Evolutionary conservation across 2,888 invertebrate species (phyloP), one percentile per base, ranked within the genome.

Genomic region (Pristionchus arcanus): DNA sequence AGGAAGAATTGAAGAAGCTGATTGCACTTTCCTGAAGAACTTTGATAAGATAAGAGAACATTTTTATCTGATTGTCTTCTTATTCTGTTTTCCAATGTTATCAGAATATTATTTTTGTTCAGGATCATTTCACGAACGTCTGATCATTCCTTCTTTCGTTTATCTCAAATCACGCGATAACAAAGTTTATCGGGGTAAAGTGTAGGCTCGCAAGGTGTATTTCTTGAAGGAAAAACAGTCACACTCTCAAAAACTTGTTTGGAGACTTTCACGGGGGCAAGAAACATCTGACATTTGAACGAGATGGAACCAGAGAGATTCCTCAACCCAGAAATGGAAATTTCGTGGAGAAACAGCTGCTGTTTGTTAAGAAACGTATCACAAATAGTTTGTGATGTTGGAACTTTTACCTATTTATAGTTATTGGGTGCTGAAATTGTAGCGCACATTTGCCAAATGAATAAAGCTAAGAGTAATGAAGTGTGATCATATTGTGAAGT

Each of bases 1-100:
- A 66, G 3, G 28, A 66, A 28, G 28, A 68, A 2, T 16, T 68
- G 31, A 31, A 19, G 68, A 68, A 37, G 25, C 63, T 7, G 16
- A 5, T 37, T 74, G 37, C 37, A 74, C 74, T 37, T 71, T 19
- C 63, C 74, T 34, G 34, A 19, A 74, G 37, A 19, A 16, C 21
- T 37, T 37, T 37, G 34, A 74, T 37, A 21, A 34, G 74, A 74
- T 74, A 37, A 37, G 74, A 37, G 25, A 16, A 21, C 37, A 74
- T 37, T 74, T 74, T 74, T 74, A 74, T 74, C 74, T 74, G 74
- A 74, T 74, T 21, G 13, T 71, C 15, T 71, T n/a, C 55, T 55
- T 55, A 21, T 21, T 55, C 21, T 55, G 55, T 55, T 55, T 16
- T 21, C 42, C 42, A 49, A 3, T 55, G 55, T 21, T 16, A 21